Evolutionary conservation across 2,113 vertebrate genomes (phyloP).

Genomic region (Dasyurus viverrinus): DNA sequence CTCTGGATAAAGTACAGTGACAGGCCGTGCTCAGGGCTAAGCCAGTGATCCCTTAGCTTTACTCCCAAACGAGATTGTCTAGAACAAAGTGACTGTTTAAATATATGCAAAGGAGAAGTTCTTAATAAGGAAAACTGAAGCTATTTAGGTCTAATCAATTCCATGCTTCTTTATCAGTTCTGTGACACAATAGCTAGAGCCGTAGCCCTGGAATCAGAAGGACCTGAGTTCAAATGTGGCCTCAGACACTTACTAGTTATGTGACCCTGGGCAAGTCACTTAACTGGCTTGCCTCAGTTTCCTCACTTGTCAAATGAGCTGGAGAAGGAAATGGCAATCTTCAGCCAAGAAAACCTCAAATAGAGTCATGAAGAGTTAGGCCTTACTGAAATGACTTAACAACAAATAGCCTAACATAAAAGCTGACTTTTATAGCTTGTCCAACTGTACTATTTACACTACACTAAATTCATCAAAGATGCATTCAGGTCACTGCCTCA

Average conservation of each 20-base stretch:
- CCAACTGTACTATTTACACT: not conserved
- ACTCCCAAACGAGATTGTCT: not conserved
- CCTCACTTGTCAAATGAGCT: not conserved
- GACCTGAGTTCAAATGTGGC: not conserved
- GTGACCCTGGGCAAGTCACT: not conserved
- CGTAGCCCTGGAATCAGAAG: not conserved
- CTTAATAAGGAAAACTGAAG: not conserved
- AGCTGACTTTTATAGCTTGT: not conserved
- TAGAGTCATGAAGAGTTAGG: not conserved
- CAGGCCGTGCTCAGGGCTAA: not conserved
- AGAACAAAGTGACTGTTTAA: not conserved
- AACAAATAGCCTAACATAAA: not conserved
- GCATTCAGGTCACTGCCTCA: not conserved
- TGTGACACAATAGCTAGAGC: not conserved
- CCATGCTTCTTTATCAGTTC: not conserved
- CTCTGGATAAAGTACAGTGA: not conserved
- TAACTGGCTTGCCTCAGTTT: not conserved
- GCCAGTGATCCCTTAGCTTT: not conserved
- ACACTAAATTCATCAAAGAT: constrained; percentile 20
- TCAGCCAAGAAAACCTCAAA: not conserved
- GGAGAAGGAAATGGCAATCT: not conserved
- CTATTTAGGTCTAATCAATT: not conserved
- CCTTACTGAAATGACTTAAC: not conserved
- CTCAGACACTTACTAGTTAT: not conserved
- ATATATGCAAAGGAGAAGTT: not conserved